Percentiles rank a stretch among this genome's conserved stretches.
Evolutionary conservation across 2,113 vertebrate species (phyloP).

Genomic region (Psilopogon haemacephalus): DNA sequence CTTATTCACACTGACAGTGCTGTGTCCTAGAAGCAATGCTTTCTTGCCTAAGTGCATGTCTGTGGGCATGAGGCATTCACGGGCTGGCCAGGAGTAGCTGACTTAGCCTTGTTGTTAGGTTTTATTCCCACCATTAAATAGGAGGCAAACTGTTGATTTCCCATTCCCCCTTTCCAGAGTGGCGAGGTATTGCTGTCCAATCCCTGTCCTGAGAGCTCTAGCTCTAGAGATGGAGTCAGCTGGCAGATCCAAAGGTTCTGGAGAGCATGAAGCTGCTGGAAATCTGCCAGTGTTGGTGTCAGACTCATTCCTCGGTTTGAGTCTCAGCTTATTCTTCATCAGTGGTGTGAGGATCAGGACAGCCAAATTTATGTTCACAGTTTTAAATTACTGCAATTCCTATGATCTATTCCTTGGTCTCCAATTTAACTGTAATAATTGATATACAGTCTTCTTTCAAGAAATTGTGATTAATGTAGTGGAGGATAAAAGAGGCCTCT

Average conservation of each 20-base stretch:
- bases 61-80: neutral
- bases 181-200: neutral
- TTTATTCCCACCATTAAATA: neutral
- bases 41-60: neutral
- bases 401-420: neutral
- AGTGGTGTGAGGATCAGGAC: neutral
- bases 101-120: neutral
- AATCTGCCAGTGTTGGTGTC: neutral
- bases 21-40: neutral
- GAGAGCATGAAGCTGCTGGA: neutral
- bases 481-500: neutral
- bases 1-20: neutral
- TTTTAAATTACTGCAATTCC: neutral
- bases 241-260: neutral
- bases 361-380: neutral
- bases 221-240: neutral
- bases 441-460: neutral
- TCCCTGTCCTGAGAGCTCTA: neutral
- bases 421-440: neutral
- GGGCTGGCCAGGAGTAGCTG: neutral
- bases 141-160: neutral
- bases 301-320: neutral
- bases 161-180: neutral
- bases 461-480: neutral
- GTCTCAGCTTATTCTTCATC: neutral